Conservation (phyloP, 2,888 invertebrate genomes). For the Chrysotoxum bicinctum region DNA sequence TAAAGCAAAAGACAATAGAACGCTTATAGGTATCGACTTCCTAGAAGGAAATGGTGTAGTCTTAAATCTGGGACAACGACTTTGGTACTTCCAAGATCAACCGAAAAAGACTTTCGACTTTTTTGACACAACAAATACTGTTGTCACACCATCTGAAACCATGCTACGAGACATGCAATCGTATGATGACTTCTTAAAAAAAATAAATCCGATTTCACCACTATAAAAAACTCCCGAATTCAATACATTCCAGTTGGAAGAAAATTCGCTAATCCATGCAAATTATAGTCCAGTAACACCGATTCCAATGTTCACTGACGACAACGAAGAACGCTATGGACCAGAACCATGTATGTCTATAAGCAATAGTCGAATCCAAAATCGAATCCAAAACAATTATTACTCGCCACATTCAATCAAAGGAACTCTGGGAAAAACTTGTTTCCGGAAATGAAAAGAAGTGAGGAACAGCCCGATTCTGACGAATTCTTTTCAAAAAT, state of each 20-base stretch:
- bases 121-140: background rate
- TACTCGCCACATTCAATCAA: too few relatives aligned
- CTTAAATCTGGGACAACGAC: conserved; percentile 12
- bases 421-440: background rate
- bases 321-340: background rate
- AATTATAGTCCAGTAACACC: background rate
- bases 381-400: too few relatives aligned
- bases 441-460: too few relatives aligned
- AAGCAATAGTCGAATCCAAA: too few relatives aligned
- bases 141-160: background rate
- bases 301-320: background rate
- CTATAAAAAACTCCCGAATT: background rate
- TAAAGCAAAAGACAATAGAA: background rate
- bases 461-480: background rate
- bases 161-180: background rate
- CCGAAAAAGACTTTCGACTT: background rate
- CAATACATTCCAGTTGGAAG: background rate
- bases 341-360: too few relatives aligned
- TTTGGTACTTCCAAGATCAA: background rate
- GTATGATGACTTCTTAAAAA: background rate
- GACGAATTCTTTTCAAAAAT: background rate
- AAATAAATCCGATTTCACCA: background rate
- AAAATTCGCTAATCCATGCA: background rate
- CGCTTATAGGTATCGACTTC: conserved; percentile 45
- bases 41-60: conserved; percentile 12